phyloP scores from a whole-genome alignment of 2,113 vertebrate species.

The Amblyornis subalaris region DNA sequence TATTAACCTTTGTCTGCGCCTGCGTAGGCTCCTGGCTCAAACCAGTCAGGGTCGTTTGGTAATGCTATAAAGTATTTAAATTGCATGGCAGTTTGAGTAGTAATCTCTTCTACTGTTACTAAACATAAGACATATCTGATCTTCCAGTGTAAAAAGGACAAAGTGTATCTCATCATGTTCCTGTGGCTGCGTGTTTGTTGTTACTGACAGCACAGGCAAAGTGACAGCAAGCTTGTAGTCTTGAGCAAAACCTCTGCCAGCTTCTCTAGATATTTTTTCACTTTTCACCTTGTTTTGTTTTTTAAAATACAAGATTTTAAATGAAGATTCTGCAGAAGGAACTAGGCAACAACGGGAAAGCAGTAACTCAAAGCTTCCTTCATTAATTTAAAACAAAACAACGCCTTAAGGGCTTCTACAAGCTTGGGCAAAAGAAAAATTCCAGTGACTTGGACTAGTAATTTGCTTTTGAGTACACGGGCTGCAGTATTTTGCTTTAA shows the following conservation, averaged over 20 bases:
- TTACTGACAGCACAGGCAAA: background rate
- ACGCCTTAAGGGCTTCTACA: background rate
- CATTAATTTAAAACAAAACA: background rate
- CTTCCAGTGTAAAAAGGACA: background rate
- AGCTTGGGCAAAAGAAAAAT: constrained; percentile 6
- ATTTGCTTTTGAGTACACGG: background rate
- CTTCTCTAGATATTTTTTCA: background rate
- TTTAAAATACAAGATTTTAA: background rate
- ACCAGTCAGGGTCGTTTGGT: background rate
- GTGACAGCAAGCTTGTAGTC: background rate
- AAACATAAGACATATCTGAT: background rate
- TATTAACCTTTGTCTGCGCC: background rate
- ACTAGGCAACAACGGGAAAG: background rate
- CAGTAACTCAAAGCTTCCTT: background rate
- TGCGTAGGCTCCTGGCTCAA: background rate
- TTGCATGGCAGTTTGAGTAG: background rate
- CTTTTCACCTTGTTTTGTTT: background rate
- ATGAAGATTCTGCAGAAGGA: background rate
- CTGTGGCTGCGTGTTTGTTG: background rate
- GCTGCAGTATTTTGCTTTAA: background rate
- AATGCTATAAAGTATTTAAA: background rate
- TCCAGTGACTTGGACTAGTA: background rate
- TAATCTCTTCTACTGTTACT: background rate
- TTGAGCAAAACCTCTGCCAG: background rate
- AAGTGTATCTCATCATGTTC: background rate